These are phyloP conservation scores for Menidia menidia DNA, from an alignment of 2,797 vertebrate species.

Conservation along the genomic window DNA sequence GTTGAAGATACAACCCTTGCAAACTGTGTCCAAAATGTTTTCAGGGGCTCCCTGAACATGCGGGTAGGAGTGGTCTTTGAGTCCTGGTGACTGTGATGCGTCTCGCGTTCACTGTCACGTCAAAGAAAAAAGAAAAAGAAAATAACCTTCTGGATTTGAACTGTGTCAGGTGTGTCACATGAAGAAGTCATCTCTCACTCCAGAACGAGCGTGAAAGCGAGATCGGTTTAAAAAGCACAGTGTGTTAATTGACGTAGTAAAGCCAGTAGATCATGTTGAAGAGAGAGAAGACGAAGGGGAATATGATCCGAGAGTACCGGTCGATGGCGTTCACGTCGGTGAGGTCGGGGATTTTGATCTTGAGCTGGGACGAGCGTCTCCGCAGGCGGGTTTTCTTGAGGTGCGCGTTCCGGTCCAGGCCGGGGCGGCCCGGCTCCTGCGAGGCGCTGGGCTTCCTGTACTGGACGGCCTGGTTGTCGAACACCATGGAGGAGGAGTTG, in stretches of 20 bases:
- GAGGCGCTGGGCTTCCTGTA: constrained; percentile 90
- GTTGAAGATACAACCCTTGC: constrained; percentile 15
- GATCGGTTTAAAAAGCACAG: constrained; percentile 40
- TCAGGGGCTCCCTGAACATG: constrained; percentile 65
- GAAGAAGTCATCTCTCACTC: constrained; percentile 42
- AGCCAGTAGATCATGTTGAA: constrained; percentile 99
- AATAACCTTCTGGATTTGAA: constrained; percentile 55
- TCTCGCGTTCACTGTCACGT: constrained; percentile 34
- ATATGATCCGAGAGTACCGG: constrained; percentile 97
- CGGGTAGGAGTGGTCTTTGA: constrained; percentile 18
- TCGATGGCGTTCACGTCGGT: constrained; percentile 98
- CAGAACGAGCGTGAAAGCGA: constrained; percentile 68
- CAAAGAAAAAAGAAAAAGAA: constrained; percentile 37
- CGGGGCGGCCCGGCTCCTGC: constrained; percentile 83
- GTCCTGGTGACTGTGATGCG: constrained; percentile 28
- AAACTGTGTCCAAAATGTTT: constrained; percentile 75
- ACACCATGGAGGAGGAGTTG: constrained; percentile 93
- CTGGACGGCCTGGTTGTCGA: constrained; percentile 94
- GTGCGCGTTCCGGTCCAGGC: constrained; percentile 86
- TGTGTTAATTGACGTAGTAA: constrained; percentile 96
- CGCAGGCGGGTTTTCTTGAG: constrained; percentile 90
- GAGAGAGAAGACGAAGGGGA: constrained; percentile 94
- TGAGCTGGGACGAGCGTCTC: constrained; percentile 95
- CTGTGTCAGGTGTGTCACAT: constrained; percentile 50
- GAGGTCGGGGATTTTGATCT: constrained; percentile 98